Base-by-base conservation (phyloP, 1,140 invertebrate genomes). In the Himalopsyche phryganea region DNA sequence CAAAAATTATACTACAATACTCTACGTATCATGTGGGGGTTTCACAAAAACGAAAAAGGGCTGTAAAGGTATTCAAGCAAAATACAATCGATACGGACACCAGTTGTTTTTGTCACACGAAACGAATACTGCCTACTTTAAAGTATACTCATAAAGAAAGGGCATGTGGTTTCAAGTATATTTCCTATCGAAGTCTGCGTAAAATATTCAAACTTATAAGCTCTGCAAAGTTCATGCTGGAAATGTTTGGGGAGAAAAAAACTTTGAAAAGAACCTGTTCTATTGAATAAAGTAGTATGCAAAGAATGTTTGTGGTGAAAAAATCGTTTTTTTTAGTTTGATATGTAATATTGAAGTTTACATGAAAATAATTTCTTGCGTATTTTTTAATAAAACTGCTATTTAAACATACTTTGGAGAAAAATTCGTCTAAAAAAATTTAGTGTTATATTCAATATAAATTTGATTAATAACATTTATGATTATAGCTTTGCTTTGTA, bases 121-220 rank as follows among this genome's bases (percentile, higher is more conserved):
- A 14, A 41, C 18, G 51, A 20, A 45, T 36, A 41, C 23, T 28
- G 23, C 23, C 23, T 28, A 28, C 35, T 53, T 53, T 53, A 53
- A 53, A 46, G 40, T 32, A 53, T 9, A 40, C 7, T 14, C 42
- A 53, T 44, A 35, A 53, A 53, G 42, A 53, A 17, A 28, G 28
- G 45, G 35, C 51, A 53, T 53, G 51, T 46, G 51, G 51, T 35
- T 35, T 20, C 14, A 46, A 53, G 51, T 53, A 46, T 44, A 46
- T 33, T 28, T 40, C 15, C 38, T 6, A 15, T 15, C n/a, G 38
- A 40, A 11, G 15, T 40, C n/a, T 40, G 38, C n/a, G 38, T 15
- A 15, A 15, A 40, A 40, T 40, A 40, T 40, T 40, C 38, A 40
- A 40, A 15, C 38, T 40, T 40, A 40, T 40, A 40, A 40, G 38